Conservation (phyloP, 2,113 vertebrate genomes). For the Dissostichus mawsoni region DNA sequence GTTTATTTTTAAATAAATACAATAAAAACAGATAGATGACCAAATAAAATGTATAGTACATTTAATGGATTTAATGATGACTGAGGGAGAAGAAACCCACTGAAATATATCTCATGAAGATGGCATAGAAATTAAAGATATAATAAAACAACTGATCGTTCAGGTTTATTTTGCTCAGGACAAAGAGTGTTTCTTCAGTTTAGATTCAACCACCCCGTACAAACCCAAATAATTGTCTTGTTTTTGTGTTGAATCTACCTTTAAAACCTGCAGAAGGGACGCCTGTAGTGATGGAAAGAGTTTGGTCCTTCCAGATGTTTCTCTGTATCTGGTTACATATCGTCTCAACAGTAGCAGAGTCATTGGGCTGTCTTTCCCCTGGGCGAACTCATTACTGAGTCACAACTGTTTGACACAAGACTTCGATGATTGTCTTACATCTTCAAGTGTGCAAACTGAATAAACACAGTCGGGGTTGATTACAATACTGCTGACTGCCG, state of each 20-base stretch:
- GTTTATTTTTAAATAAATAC: not conserved
- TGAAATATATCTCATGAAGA: not conserved
- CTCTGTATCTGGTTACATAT: slow-evolving; percentile 84
- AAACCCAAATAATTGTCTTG: slow-evolving; percentile 23
- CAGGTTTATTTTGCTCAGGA: not conserved
- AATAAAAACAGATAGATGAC: not conserved
- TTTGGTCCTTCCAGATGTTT: slow-evolving; percentile 76
- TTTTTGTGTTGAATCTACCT: slow-evolving; percentile 45
- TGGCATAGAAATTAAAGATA: not conserved
- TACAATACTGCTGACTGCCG: not conserved
- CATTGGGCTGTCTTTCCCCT: slow-evolving; percentile 44
- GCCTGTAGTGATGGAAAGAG: slow-evolving; percentile 5
- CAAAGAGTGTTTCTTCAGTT: not conserved
- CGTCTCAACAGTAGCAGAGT: slow-evolving; percentile 80
- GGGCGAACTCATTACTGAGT: slow-evolving; percentile 29
- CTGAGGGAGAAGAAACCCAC: no score
- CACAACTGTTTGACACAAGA: slow-evolving; percentile 28
- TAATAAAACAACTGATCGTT: not conserved
- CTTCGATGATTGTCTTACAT: slow-evolving; percentile 8
- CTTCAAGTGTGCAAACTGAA: slow-evolving; percentile 14
- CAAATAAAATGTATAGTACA: not conserved
- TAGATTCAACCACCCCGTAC: slow-evolving; percentile 8
- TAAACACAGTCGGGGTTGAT: not conserved
- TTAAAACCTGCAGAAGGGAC: slow-evolving; percentile 63
- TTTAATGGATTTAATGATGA: no score